Base-by-base conservation (phyloP, 2,797 vertebrate species). In the Podargus strigoides region DNA sequence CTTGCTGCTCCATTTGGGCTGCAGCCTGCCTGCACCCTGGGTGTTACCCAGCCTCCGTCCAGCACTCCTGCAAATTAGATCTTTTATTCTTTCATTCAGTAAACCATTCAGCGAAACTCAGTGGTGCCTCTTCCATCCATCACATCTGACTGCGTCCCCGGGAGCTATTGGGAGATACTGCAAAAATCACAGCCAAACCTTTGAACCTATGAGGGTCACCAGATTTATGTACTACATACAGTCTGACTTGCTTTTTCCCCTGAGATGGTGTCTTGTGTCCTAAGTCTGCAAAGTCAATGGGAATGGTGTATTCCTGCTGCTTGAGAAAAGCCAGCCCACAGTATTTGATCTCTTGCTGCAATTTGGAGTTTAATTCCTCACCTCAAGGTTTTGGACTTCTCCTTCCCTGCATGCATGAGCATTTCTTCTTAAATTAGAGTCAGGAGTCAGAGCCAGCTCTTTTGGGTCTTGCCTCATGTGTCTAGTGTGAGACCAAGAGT, bases 111-210 rank as follows among this genome's bases (percentile, higher is more conserved):
- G 32, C 8, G 46, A 69, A 50, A 67, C 12, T 46, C 55, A 42
- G 15, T 6, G 6, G 30, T 69, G n/a, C 22, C 16, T 47, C 49
- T 39, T 60, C 23, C 32, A 22, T 21, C 16, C 36, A 1, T 47
- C 7, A 2, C 3, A 5, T 17, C 21, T 10, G 22, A 1, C 39
- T 67, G 9, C 0, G 0, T 34, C 64, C 55, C 15, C 16, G n/a
- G 7, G n/a, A 80, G 9, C 19, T 20, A 7, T 2, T 13, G 34
- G 63, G 37, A 73, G 42, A 32, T 7, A 24, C 24, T 6, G 47
- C 78, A 60, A 53, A 68, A 56, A 37, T 37, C 39, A 63, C 41
- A 68, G 63, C 15, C 49, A 53, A 69, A 30, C 6, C 50, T 24
- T 9, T 32, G 60, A 84, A 23, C 37, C 15, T 7, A 8, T 6